These are phyloP conservation scores for Dolichopus griseipennis DNA, from an alignment of 2,888 invertebrate species.

Conservation along the genomic window DNA sequence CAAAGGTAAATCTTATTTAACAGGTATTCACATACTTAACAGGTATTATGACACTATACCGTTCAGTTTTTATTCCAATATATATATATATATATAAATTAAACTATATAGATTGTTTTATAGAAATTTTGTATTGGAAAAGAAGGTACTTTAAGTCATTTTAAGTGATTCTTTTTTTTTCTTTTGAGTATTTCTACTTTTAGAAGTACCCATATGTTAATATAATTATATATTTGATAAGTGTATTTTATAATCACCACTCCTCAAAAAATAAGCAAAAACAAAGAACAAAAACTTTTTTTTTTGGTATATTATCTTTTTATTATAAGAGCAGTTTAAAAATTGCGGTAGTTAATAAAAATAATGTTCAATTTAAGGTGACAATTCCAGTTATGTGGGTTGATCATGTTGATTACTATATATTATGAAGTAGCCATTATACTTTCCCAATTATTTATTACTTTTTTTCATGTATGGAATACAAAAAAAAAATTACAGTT, in stretches of 20 bases:
- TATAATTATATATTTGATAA: too few relatives aligned
- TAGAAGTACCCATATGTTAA: background rate
- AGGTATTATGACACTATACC: background rate
- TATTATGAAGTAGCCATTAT: too few relatives aligned
- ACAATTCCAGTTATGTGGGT: background rate
- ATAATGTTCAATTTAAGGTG: background rate
- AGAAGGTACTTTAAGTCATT: background rate
- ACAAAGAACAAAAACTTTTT: background rate
- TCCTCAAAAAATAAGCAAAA: background rate
- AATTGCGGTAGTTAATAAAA: background rate
- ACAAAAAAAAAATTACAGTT: too few relatives aligned
- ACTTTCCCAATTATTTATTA: too few relatives aligned
- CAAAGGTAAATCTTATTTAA: conserved; percentile 1
- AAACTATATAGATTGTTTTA: too few relatives aligned
- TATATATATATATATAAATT: too few relatives aligned
- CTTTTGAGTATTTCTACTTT: background rate
- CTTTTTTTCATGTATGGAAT: too few relatives aligned
- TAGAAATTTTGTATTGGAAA: background rate
- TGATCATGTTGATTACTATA: background rate
- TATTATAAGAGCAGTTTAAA: background rate
- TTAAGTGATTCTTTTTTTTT: background rate
- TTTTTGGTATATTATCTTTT: too few relatives aligned
- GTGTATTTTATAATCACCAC: background rate
- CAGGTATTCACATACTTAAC: background rate
- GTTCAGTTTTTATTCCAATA: background rate